phyloP scores from a whole-genome alignment of 2,113 vertebrate genomes.

The Ctenodactylus gundi region DNA sequence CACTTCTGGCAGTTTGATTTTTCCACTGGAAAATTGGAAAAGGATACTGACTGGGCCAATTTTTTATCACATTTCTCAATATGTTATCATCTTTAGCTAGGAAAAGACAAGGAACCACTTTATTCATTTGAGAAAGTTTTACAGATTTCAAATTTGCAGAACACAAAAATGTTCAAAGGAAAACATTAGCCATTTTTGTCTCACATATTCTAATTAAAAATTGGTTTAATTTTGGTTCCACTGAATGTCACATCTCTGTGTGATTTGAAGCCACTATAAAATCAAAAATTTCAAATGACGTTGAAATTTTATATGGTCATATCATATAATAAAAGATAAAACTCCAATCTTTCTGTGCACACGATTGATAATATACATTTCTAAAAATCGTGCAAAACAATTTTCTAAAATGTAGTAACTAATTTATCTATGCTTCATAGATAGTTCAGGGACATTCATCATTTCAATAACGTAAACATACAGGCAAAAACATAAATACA shows the following conservation, averaged over 20 bases:
- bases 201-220: no score
- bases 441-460: not conserved
- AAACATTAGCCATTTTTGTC: not conserved
- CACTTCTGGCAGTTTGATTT: conserved; percentile 39
- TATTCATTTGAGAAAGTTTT: conserved; percentile 16
- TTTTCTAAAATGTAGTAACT: not conserved
- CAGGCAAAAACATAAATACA: not conserved
- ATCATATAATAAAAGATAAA: not conserved
- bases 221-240: no score
- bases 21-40: no score
- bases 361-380: not conserved
- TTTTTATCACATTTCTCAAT: conserved; percentile 58
- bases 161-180: conserved; percentile 27
- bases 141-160: not conserved
- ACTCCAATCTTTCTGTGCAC: not conserved
- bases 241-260: not conserved
- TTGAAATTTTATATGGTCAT: not conserved
- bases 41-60: conserved; percentile 37
- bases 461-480: not conserved
- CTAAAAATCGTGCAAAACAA: conserved; percentile 6
- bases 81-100: conserved; percentile 43
- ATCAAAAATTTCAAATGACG: not conserved
- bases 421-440: not conserved
- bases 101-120: conserved; percentile 31
- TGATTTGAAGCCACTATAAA: not conserved